Base-by-base conservation (phyloP, 2,888 invertebrate species). In the Ommatoiulus sabulosus region DNA sequence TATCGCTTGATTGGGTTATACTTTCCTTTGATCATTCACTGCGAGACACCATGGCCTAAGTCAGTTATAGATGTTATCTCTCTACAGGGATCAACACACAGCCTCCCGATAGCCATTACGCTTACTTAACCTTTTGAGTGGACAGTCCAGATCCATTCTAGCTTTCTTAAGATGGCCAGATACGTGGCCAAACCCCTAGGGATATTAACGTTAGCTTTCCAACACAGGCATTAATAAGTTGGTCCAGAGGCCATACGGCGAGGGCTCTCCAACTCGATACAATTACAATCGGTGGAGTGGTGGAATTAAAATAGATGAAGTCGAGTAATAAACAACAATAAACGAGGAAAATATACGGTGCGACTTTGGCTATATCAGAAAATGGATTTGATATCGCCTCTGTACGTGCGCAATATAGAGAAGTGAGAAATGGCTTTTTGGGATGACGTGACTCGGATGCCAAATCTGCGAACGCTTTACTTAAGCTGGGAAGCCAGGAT, bases 221-320 rank as follows among this genome's bases (percentile, higher is more conserved):
- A 15, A 35, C 80, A 80, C 7, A 35, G 72, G 35, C 80, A 80
- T 80, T 80, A 80, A 80, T 80, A 80, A 80, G 80, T 24, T 24
- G 80, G 80, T 35, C 80, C 80, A 80, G 0, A 80, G 80, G 80
- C 80, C 80, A 80, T 2, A 35, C 35, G 35, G 35, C 35, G 15
- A 80, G 12, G 80, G 15, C 35, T 80, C 80, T 80, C 80, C 80
- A 80, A 80, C 35, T 35, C 80, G 80, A 80, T 80, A 80, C 80
- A 80, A 80, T 80, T 80, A 80, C 80, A 80, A 35, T 24, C 35
- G 80, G 35, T 80, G 24, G 80, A 80, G 80, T 80, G 80, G 35
- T 80, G 80, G 80, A 80, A 80, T 80, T 80, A 80, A 80, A 80
- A 80, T 80, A 80, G 80, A 80, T 80, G 80, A 80, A 80, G 80